These are phyloP conservation scores for Lithobates sylvaticus DNA, from an alignment of 2,797 vertebrate genomes.

Conservation along the genomic window DNA sequence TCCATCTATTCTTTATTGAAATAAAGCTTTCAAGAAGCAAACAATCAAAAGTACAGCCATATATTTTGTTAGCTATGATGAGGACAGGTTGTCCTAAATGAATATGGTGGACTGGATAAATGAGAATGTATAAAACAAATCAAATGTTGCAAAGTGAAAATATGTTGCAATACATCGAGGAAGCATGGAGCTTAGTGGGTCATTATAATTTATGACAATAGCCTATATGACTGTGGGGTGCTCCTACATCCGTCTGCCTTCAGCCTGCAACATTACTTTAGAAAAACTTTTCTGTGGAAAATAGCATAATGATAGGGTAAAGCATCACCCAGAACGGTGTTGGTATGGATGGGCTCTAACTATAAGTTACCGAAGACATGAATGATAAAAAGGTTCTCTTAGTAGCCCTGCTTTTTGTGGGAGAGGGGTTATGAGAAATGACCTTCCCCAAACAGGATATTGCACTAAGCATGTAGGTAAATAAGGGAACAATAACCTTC, in stretches of 20 bases:
- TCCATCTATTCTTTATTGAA: slow-evolving; percentile 56
- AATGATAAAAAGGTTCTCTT: too few species aligned
- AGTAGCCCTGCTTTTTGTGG: too few species aligned
- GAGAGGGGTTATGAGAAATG: too few species aligned
- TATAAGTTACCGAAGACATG: too few species aligned
- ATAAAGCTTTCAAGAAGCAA: slow-evolving; percentile 33
- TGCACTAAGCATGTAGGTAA: too few species aligned
- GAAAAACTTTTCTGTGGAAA: not conserved
- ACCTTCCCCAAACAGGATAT: too few species aligned
- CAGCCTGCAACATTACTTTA: not conserved
- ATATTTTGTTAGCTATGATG: slow-evolving; percentile 16
- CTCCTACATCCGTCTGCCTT: not conserved
- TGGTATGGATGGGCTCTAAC: too few species aligned
- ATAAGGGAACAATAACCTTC: too few species aligned
- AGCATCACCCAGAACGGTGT: too few species aligned
- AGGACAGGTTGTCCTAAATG: slow-evolving; percentile 9
- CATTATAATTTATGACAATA: not conserved
- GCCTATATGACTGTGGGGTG: not conserved
- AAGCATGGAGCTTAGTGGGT: not conserved
- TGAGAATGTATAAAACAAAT: not conserved
- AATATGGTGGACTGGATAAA: not conserved
- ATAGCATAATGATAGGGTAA: too few species aligned
- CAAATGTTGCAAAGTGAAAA: not conserved
- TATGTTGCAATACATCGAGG: not conserved
- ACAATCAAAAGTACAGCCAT: slow-evolving; percentile 32